phyloP scores from a whole-genome alignment of 1,140 invertebrate genomes.

The Drosophila subobscura region DNA sequence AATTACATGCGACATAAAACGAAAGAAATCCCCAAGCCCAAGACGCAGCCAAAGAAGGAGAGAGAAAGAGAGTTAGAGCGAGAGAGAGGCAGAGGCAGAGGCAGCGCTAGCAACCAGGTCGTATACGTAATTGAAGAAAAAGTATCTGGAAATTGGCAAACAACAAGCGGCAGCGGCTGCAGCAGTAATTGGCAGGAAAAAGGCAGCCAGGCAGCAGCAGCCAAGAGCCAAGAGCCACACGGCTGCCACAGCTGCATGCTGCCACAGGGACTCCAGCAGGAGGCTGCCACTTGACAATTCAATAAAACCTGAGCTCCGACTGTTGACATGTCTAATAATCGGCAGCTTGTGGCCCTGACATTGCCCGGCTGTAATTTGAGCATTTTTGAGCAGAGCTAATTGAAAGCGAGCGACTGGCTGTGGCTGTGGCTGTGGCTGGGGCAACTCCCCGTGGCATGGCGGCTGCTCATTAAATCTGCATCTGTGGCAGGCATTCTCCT shows the following conservation, averaged over 20 bases:
- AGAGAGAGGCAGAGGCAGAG: slow-evolving; percentile 3
- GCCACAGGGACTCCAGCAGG: no score
- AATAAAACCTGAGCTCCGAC: slow-evolving; percentile 56
- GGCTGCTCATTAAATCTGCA: slow-evolving; percentile 39
- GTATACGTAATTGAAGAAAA: slow-evolving; percentile 77
- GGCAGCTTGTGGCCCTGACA: slow-evolving; percentile 13
- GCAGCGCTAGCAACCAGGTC: slow-evolving; percentile 49
- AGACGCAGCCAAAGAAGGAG: no score
- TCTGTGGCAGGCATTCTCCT: slow-evolving; percentile 13
- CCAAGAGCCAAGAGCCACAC: slow-evolving; percentile 3
- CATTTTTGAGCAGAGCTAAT: slow-evolving; percentile 34
- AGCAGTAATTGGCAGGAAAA: slow-evolving; percentile 72
- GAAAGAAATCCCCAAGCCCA: slow-evolving; percentile 43
- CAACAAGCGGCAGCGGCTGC: slow-evolving; percentile 25
- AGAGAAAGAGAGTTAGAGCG: slow-evolving; percentile 21
- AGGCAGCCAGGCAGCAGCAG: slow-evolving; percentile 16
- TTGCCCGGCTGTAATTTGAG: slow-evolving; percentile 33
- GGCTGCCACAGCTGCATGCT: no score
- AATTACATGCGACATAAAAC: slow-evolving; percentile 80
- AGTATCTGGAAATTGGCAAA: slow-evolving; percentile 58
- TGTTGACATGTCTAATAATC: slow-evolving; percentile 45
- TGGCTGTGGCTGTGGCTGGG: no score
- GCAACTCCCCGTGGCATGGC: neutral
- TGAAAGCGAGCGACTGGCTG: no score
- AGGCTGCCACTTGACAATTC: slow-evolving; percentile 52